Evolutionary conservation across 2,113 vertebrate species (phyloP).

Genomic region (Aldabrachelys gigantea): DNA sequence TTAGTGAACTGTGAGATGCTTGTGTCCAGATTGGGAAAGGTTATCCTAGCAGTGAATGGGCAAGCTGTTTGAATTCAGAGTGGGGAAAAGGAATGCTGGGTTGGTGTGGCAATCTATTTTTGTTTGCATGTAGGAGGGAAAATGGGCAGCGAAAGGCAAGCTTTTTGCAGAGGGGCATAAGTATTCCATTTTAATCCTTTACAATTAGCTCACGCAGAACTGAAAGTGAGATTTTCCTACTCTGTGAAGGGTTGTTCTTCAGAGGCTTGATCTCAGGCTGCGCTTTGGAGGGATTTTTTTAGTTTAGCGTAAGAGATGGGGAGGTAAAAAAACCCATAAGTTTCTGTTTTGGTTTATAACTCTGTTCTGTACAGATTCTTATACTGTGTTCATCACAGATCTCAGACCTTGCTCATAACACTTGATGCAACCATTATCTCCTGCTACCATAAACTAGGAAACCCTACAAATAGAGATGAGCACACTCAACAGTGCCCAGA

Average conservation of each 20-base stretch:
- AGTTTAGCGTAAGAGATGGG: not conserved
- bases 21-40: not conserved
- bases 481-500: not conserved
- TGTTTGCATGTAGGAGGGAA: not conserved
- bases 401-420: not conserved
- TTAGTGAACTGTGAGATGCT: not conserved
- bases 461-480: not conserved
- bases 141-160: not conserved
- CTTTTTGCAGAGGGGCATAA: not conserved
- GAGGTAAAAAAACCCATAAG: not conserved
- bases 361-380: not conserved
- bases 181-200: not conserved
- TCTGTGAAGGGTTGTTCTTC: not conserved
- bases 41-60: not conserved
- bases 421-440: not conserved
- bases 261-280: not conserved
- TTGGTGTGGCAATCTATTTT: not conserved
- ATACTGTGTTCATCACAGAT: not conserved
- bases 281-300: not conserved
- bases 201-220: not conserved
- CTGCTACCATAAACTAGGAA: not conserved
- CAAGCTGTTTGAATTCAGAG: not conserved
- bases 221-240: not conserved
- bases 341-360: not conserved
- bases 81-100: not conserved